Evolutionary conservation across 2,797 vertebrate genomes (phyloP).

Genomic region (Hypotaenidia okinawae): DNA sequence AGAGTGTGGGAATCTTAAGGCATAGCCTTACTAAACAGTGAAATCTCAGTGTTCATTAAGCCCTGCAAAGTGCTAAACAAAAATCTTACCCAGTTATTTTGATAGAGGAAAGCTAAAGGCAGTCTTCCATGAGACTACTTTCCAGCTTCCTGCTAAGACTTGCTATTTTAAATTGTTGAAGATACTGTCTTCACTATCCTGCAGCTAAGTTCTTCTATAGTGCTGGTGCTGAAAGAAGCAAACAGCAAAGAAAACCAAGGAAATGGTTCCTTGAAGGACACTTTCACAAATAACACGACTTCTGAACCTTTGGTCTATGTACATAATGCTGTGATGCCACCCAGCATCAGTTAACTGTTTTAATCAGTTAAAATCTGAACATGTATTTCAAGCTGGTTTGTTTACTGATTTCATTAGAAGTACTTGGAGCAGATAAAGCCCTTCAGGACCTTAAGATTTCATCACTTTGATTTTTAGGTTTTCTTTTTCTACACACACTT

Average conservation of each 20-base stretch:
- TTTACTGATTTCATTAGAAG: not conserved
- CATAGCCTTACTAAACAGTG: not conserved
- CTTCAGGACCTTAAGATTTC: not conserved
- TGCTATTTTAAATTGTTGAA: not conserved
- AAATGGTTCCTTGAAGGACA: not conserved
- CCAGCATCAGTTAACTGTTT: no score
- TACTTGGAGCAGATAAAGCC: not conserved
- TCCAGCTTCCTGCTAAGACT: not conserved
- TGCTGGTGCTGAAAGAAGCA: not conserved
- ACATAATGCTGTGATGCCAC: not conserved
- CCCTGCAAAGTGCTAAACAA: not conserved
- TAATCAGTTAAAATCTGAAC: not conserved
- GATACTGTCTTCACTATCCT: not conserved
- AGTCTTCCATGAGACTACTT: not conserved
- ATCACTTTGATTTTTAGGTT: conserved; percentile 82
- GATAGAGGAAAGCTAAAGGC: not conserved
- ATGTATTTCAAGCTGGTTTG: not conserved
- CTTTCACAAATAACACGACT: not conserved
- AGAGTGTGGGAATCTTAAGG: not conserved
- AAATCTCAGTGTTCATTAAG: not conserved
- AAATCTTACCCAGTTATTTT: not conserved
- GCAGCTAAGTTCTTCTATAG: not conserved
- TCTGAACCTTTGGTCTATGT: not conserved
- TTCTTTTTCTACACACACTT: conserved; percentile 95
- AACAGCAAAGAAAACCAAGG: not conserved